Evolutionary conservation across 37 sponge, comb jelly and placozoan species (phyloP).

Genomic region (Eunapius fragilis): DNA sequence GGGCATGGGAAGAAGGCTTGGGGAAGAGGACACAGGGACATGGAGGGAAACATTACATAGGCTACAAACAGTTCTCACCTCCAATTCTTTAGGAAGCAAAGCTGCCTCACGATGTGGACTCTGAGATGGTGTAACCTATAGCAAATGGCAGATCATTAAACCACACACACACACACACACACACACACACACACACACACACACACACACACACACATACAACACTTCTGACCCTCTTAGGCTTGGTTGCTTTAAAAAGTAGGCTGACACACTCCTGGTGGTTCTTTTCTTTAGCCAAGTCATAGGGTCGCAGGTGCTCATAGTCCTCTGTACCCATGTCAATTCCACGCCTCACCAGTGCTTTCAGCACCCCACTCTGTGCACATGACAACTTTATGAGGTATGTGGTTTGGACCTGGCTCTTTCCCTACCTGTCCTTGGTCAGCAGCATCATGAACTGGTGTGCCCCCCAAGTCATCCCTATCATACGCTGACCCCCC

Average conservation of each 20-base stretch:
- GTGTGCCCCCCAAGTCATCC: conserved; percentile 85
- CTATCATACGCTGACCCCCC: conserved; percentile 56
- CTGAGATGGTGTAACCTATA: background rate
- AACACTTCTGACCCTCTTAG: background rate
- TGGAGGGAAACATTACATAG: no score
- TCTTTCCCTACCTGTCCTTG: conserved; percentile 73
- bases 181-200: conserved; percentile 13
- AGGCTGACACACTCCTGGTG: conserved; percentile 65
- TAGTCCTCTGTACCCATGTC: conserved; percentile 44
- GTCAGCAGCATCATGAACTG: conserved; percentile 90
- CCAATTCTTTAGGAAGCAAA: background rate
- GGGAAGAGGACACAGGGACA: no score
- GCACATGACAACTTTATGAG: background rate
- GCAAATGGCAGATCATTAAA: background rate
- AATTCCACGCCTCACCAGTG: conserved; percentile 56
- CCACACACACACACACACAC: background rate
- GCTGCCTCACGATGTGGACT: background rate
- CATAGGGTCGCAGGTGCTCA: conserved; percentile 69
- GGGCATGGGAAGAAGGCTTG: background rate
- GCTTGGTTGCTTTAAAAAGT: conserved; percentile 40
- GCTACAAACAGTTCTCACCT: background rate
- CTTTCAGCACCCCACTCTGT: conserved; percentile 42
- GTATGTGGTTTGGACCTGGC: background rate
- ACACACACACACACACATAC: no score
- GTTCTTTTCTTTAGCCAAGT: conserved; percentile 75